Evolutionary conservation across 2,113 vertebrate species (phyloP).

Genomic region (Podarcis raffonei): DNA sequence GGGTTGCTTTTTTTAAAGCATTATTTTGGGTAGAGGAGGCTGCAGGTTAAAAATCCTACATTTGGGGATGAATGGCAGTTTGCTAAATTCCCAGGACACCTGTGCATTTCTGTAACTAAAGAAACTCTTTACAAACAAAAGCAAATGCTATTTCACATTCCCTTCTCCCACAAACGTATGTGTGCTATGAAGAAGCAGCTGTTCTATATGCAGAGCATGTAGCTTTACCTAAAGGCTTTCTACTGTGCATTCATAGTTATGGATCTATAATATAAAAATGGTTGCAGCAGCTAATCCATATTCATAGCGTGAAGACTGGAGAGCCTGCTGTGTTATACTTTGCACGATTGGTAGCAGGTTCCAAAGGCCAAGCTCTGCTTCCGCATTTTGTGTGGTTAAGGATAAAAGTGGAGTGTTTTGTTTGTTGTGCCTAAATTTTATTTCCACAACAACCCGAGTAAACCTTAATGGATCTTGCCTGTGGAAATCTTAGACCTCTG

Average conservation of each 20-base stretch:
- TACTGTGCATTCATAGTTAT: background rate
- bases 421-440: slow-evolving; percentile 4
- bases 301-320: rapidly evolving
- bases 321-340: background rate
- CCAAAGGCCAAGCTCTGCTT: slow-evolving; percentile 1
- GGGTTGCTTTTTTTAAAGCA: background rate
- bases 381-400: background rate
- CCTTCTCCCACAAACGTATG: slow-evolving; percentile 40
- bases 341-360: background rate
- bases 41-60: slow-evolving; percentile 38
- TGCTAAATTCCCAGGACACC: slow-evolving; percentile 16
- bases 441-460: slow-evolving; percentile 17
- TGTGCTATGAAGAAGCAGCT: slow-evolving; percentile 20
- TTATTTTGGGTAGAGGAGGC: slow-evolving; percentile 15
- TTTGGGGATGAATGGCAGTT: slow-evolving; percentile 25
- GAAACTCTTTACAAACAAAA: slow-evolving; percentile 39
- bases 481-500: slow-evolving; percentile 8
- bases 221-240: slow-evolving; percentile 42
- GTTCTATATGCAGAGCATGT: slow-evolving; percentile 26
- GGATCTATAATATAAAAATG: background rate
- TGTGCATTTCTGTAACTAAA: slow-evolving; percentile 49
- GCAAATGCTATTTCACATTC: slow-evolving; percentile 33
- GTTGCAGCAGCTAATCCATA: slow-evolving; percentile 14
- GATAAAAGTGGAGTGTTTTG: background rate
- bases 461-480: slow-evolving; percentile 34